These are phyloP conservation scores for Leptosomus discolor DNA, from an alignment of 2,113 vertebrate species.

Conservation along the genomic window DNA sequence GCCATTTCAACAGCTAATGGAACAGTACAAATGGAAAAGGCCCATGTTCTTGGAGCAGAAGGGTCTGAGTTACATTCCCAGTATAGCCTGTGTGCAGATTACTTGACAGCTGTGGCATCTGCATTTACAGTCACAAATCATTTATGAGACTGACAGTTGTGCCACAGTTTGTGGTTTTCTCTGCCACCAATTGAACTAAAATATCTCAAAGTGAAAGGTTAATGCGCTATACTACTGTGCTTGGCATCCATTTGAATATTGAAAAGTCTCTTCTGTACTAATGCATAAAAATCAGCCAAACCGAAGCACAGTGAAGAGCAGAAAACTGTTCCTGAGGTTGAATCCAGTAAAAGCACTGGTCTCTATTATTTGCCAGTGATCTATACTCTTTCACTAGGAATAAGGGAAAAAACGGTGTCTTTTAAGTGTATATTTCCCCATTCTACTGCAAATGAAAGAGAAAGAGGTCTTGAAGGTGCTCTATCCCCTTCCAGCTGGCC, in stretches of 20 bases:
- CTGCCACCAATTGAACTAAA: constrained; percentile 59
- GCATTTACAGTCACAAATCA: constrained; percentile 55
- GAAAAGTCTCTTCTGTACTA: constrained; percentile 18
- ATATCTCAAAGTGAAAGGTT: constrained; percentile 63
- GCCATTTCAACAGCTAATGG: constrained; percentile 28
- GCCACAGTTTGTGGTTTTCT: constrained; percentile 65
- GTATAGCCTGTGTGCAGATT: constrained; percentile 15
- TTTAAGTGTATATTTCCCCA: neutral
- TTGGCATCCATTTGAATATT: constrained; percentile 58
- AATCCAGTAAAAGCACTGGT: neutral
- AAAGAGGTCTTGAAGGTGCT: neutral
- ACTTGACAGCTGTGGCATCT: constrained; percentile 37
- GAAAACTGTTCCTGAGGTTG: neutral
- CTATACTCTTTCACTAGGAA: neutral
- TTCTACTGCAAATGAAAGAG: neutral
- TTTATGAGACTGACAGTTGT: constrained; percentile 47
- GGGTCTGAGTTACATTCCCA: constrained; percentile 23
- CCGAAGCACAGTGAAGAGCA: neutral
- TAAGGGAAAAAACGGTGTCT: neutral
- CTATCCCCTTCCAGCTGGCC: neutral
- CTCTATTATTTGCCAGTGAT: neutral
- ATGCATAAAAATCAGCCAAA: constrained; percentile 45
- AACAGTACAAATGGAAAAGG: constrained; percentile 34
- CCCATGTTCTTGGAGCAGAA: neutral
- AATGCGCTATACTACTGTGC: constrained; percentile 52